Base-by-base conservation (phyloP, 2,113 vertebrate genomes). In the Crotalus helleri region DNA sequence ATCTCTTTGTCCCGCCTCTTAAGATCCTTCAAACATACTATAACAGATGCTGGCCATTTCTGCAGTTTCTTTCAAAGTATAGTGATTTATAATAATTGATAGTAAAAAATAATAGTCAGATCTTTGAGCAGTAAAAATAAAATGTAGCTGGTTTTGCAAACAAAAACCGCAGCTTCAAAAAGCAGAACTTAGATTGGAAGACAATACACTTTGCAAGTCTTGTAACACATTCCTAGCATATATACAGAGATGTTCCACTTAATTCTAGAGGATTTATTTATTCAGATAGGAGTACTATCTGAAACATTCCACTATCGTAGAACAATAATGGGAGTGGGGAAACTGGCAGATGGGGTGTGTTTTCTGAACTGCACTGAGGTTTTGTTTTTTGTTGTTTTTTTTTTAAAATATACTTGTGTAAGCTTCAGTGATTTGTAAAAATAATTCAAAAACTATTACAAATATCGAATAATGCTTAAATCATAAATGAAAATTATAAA, bases 251-350 rank as follows among this genome's bases (percentile, higher is more conserved):
- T 53, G 5, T 49, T 26, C 49, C 51, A n/a, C 1, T 10, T 4
- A 4, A 0, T 86, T 86, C 44, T 46, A 46, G 19, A 23, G 21
- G 44, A 49, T 15, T 39, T 1, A 85, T 74, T n/a, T 33, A 33
- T 33, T 13, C n/a, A 1, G 3, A 81, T 87, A 92, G 12, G 15
- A 46, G 13, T 0, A 59, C 51, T 44, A 59, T 81, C 0, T 0
- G 1, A 2, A 39, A 53, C 46, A 90, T 39, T 5, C 49, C 58
- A 89, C 11, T 5, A 12, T 13, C 0, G 0, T 0, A 15, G 1
- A 1, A n/a, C 19, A n/a, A 92, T 64, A 51, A 15, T 33, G 0
- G 49, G 9, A 89, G 49, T 0, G 57, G 19, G 59, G 0, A 59
- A 58, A 53, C 5, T 86, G 55, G 54, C 17, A 61, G 17, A 87